Base-by-base conservation (phyloP, 2,113 vertebrate species). In the Natator depressus region DNA sequence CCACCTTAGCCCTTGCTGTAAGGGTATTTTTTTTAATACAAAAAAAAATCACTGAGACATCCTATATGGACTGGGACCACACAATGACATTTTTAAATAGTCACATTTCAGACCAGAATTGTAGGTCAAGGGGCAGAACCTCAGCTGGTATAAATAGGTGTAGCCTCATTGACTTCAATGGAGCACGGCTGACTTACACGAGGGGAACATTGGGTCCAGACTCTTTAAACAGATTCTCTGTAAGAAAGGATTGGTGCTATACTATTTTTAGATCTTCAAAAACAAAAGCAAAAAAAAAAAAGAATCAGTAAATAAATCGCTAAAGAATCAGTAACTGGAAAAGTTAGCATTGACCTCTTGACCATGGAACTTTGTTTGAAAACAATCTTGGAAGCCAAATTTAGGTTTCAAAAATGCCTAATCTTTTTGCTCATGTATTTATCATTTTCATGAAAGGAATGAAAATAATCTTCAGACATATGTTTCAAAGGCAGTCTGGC, bases 161-260 rank as follows among this genome's bases (percentile, higher is more conserved):
- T 85, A 31, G 7, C 20, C 6, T 50, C 81, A 6, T 78, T 89
- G 47, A 79, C 7, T 12, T 78, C 4, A 49, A 2, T 90, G 50
- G 62, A 47, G 3, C 9, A 51, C 20, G 35, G 27, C 57, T 76
- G 47, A 12, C 14, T 17, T 9, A 65, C 4, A 4, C 1, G 2
- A 14, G 25, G 35, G 2, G 54, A 27, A 25, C 51, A 1, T 2
- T 42, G 13, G 55, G 3, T 1, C 4, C 12, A 1, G 29, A 38
- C 57, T 83, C 42, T 5, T 94, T 89, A n/a, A 79, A 54, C 10
- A 90, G 47, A 49, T 90, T 4, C 24, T 92, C 13, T 3, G 53
- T 10, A 29, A 9, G 59, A 2, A 83, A 47, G 9, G 81, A 50
- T 65, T 54, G 42, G 87, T 65, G 31, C 62, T 35, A 65, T 65